A percentile compares a stretch with the other conserved stretches of the same genome.
Conservation (phyloP, 2,113 vertebrate species). For the Danionella cerebrum region DNA sequence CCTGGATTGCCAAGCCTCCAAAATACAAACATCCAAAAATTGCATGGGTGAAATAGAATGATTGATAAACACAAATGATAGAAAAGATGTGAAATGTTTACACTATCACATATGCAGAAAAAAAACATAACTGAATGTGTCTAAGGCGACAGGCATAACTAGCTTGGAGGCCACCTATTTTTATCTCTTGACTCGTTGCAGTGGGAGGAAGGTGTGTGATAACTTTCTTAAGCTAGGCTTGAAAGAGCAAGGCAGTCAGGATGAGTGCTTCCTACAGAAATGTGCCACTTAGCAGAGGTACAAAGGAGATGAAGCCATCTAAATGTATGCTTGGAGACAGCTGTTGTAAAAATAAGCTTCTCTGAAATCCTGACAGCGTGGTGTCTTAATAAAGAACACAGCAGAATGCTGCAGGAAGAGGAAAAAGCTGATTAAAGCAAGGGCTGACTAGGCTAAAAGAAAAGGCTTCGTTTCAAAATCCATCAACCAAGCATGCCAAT, state of each 20-base stretch:
- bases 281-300: slow-evolving; percentile 63
- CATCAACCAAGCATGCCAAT: no score
- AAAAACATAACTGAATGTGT: slow-evolving; percentile 67
- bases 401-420: background rate
- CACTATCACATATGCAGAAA: slow-evolving; percentile 45
- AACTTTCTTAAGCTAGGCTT: slow-evolving; percentile 66
- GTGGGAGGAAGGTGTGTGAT: slow-evolving; percentile 56
- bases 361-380: slow-evolving; percentile 43
- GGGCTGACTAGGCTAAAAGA: slow-evolving; percentile 5
- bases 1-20: slow-evolving; percentile 44
- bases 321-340: slow-evolving; percentile 42
- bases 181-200: slow-evolving; percentile 50
- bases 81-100: slow-evolving; percentile 4
- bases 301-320: slow-evolving; percentile 62
- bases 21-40: slow-evolving; percentile 48
- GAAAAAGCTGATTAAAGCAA: background rate
- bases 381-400: slow-evolving; percentile 18
- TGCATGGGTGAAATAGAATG: slow-evolving; percentile 37
- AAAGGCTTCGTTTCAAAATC: background rate
- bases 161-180: slow-evolving; percentile 65
- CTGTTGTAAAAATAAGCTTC: slow-evolving; percentile 51
- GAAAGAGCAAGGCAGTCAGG: slow-evolving; percentile 59
- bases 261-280: slow-evolving; percentile 59
- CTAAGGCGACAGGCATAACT: slow-evolving; percentile 59
- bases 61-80: background rate